Evolutionary conservation across 2,113 vertebrate genomes (phyloP), one percentile per base, ranked within the genome.

Genomic region (Tursiops truncatus): DNA sequence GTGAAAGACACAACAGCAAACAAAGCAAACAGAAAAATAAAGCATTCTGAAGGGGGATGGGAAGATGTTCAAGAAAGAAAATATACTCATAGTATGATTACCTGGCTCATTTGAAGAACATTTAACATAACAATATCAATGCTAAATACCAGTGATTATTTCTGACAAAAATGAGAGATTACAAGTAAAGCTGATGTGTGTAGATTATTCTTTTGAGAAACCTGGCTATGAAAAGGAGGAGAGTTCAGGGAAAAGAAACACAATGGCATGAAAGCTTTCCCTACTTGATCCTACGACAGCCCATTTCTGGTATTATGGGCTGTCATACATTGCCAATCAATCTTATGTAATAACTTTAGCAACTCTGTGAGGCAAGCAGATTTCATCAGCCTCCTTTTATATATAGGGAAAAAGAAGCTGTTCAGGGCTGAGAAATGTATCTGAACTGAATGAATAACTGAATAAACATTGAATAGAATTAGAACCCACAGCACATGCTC

Each of bases 41-140:
- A 89, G 82, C 68, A 80, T 70, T 94, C 83, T 4, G 1, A 83
- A 94, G 62, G 11, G 17, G 36, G 53, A 17, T 23, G 38, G 28
- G 15, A 91, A 84, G 77, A 63, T 77, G 25, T 70, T 90, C 31
- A 87, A 90, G 68, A 91, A 53, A 90, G 63, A 91, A 80, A 89
- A 67, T 13, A 70, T 3, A 92, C 11, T 85, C 77, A 63, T 7
- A 44, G 41, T 77, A 77, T 36, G 47, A 73, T 50, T 28, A 67
- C 53, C n/a, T 79, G 63, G 33, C 56, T 93, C 38, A 81, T 38
- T 81, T 56, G 90, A 88, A 68, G 47, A 89, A 82, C 53, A 53
- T 17, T 53, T 53, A 53, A 53, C 53, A 25, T 70, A 86, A 71
- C 36, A 93, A 50, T 5, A 26, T 50, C 62, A 88, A 82, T 41